Evolutionary conservation across 2,888 invertebrate genomes (phyloP).

Genomic region (Nomada flava): DNA sequence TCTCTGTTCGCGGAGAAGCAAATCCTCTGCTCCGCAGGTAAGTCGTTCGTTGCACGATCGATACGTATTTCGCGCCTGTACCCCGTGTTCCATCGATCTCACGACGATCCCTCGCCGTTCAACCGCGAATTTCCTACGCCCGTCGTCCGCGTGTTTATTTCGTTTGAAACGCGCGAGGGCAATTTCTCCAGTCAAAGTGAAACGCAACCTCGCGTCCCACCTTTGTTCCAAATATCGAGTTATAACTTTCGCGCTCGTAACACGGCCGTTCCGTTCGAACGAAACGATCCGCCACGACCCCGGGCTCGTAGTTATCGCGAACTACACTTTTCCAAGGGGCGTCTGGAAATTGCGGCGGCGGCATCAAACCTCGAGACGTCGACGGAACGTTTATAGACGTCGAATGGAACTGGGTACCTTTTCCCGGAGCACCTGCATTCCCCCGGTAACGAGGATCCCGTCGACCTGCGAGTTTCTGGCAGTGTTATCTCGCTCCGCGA

Average conservation of each 20-base stretch:
- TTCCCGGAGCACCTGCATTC: not conserved
- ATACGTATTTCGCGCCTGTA: not conserved
- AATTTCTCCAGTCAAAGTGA: not conserved
- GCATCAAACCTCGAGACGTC: conserved; percentile 33
- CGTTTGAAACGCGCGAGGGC: not conserved
- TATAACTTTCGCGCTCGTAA: conserved; percentile 40
- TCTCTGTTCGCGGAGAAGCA: conserved; percentile 52
- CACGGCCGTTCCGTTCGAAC: conserved; percentile 8
- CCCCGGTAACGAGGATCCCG: conserved; percentile 1
- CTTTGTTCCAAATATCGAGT: conserved; percentile 19
- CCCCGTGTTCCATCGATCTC: conserved; percentile 5
- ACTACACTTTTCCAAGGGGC: conserved; percentile 23
- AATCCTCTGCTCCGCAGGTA: conserved; percentile 34
- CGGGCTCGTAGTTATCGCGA: conserved; percentile 23
- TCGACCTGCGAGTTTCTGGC: conserved; percentile 13
- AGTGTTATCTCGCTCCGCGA: conserved; percentile 16
- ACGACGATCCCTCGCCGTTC: conserved; percentile 8
- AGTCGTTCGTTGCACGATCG: conserved; percentile 33
- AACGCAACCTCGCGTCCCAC: conserved; percentile 3
- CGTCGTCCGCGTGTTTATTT: conserved; percentile 5
- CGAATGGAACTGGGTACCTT: conserved; percentile 4
- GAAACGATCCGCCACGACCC: not conserved
- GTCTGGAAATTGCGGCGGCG: conserved; percentile 12
- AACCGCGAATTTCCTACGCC: conserved; percentile 4
- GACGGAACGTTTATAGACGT: conserved; percentile 23